Conservation (phyloP, 2,113 vertebrate species). For the Morone chrysops region DNA sequence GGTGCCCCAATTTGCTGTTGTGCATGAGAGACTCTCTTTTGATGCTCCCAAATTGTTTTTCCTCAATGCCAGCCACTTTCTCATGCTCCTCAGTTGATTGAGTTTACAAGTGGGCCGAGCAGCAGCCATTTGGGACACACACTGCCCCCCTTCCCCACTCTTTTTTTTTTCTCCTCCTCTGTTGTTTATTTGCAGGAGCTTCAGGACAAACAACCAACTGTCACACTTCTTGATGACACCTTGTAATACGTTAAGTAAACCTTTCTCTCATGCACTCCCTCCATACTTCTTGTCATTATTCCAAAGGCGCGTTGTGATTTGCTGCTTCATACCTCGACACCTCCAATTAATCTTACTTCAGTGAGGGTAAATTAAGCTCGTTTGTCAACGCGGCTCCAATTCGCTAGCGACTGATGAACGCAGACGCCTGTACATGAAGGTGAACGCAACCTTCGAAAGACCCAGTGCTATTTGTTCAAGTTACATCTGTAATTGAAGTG, state of each 20-base stretch:
- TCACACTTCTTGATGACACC: constrained; percentile 52
- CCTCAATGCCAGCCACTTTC: constrained; percentile 62
- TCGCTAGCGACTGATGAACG: constrained; percentile 71
- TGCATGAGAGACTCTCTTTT: constrained; percentile 61
- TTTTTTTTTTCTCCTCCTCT: background rate
- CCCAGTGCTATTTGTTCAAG: constrained; percentile 62
- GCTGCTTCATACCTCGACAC: constrained; percentile 81
- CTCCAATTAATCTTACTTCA: constrained; percentile 83
- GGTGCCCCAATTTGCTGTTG: constrained; percentile 67
- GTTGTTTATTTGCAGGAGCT: constrained; percentile 55
- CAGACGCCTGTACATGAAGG: constrained; percentile 76
- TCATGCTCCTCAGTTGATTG: constrained; percentile 71
- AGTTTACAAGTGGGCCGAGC: constrained; percentile 74
- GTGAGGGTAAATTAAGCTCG: constrained; percentile 77
- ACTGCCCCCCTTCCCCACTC: background rate
- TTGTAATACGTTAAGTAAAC: constrained; percentile 58
- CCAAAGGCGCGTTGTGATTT: constrained; percentile 79
- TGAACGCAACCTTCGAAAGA: constrained; percentile 73
- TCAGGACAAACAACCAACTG: constrained; percentile 47
- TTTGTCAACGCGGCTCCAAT: constrained; percentile 76
- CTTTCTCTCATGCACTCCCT: constrained; percentile 47
- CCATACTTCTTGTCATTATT: constrained; percentile 75
- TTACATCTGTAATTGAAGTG: constrained; percentile 74
- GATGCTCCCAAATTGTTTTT: constrained; percentile 72
- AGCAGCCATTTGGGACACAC: constrained; percentile 39